phyloP scores from a whole-genome alignment of 2,113 vertebrate species.

The Paralichthys olivaceus region DNA sequence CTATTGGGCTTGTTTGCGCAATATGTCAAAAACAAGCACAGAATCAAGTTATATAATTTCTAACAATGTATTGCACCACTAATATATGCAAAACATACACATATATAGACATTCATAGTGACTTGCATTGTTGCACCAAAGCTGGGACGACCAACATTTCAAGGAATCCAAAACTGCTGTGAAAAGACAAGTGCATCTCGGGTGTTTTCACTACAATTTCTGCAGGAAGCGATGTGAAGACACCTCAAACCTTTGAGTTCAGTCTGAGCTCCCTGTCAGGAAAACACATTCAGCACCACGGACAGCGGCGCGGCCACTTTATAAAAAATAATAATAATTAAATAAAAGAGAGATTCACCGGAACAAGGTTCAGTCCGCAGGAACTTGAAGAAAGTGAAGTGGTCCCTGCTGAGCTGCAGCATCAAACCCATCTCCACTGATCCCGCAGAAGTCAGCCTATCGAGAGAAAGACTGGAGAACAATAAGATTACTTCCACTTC shows the following conservation, averaged over 20 bases:
- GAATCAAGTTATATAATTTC: neutral
- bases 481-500: constrained; percentile 67
- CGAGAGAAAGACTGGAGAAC: constrained; percentile 51
- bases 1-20: constrained; percentile 9
- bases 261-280: neutral
- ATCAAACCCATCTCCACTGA: constrained; percentile 4
- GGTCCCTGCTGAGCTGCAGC: neutral
- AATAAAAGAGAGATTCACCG: neutral
- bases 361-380: neutral
- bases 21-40: neutral
- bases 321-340: constrained; percentile 7
- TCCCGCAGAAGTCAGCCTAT: constrained; percentile 6
- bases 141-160: neutral
- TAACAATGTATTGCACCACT: neutral
- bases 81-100: neutral
- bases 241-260: neutral
- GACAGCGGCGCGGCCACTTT: constrained; percentile 57
- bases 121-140: neutral
- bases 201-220: neutral
- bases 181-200: neutral
- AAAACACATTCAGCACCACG: constrained; percentile 74
- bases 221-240: neutral
- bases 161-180: neutral
- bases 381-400: neutral
- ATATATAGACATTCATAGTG: neutral